Evolutionary conservation across 2,797 vertebrate genomes (phyloP).

Genomic region (Sphenodon punctatus): DNA sequence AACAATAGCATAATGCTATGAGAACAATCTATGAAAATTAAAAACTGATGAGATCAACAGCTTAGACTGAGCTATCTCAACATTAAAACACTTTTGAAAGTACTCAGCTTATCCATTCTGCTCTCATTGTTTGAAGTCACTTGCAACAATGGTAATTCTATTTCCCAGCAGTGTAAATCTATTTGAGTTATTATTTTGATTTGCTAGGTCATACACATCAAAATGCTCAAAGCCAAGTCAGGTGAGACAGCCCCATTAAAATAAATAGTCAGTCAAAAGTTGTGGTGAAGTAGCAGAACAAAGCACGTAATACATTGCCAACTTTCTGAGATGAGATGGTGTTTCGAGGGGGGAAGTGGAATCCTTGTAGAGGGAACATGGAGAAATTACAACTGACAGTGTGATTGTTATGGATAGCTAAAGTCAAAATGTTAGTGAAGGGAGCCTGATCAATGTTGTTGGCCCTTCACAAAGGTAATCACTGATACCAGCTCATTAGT

Average conservation of each 20-base stretch:
- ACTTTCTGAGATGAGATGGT: neutral
- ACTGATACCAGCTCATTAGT: constrained; percentile 14
- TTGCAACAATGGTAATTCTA: constrained; percentile 3
- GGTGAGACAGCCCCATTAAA: constrained; percentile 1
- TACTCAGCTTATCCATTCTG: neutral
- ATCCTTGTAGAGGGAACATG: constrained; percentile 24
- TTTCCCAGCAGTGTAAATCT: neutral
- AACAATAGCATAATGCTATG: neutral
- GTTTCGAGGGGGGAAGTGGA: neutral
- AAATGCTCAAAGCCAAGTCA: neutral
- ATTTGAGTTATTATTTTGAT: constrained; percentile 11
- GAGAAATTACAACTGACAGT: neutral
- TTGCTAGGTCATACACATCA: neutral
- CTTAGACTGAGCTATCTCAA: neutral
- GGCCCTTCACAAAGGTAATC: constrained; percentile 24
- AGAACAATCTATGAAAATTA: neutral
- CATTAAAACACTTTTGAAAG: neutral
- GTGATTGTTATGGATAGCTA: neutral
- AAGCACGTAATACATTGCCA: neutral
- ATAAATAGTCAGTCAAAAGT: constrained; percentile 5
- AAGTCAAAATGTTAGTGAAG: constrained; percentile 22
- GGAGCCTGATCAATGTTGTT: constrained; percentile 12
- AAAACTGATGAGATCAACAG: neutral
- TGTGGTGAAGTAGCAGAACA: neutral
- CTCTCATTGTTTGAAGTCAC: constrained; percentile 21